A percentile compares a stretch with the other conserved stretches of the same genome.
Evolutionary conservation across 2,113 vertebrate species (phyloP).

Genomic region (Dolichotis patagonum): DNA sequence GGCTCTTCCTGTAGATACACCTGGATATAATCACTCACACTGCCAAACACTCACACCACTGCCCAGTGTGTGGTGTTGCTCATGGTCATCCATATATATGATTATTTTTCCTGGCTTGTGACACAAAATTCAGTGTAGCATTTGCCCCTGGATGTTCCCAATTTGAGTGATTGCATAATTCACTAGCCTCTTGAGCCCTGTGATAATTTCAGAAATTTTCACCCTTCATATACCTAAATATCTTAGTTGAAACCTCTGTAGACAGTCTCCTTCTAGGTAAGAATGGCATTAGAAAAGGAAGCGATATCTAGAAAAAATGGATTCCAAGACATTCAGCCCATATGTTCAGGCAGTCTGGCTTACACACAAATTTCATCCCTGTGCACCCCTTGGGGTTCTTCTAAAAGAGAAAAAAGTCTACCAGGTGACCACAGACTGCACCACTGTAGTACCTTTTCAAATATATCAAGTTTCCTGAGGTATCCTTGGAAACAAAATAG

Average conservation of each 20-base stretch:
- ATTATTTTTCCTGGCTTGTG: background rate
- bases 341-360: background rate
- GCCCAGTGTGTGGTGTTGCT: background rate
- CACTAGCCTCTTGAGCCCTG: background rate
- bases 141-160: background rate
- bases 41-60: background rate
- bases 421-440: background rate
- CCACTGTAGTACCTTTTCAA: background rate
- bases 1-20: background rate
- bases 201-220: background rate
- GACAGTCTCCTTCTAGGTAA: background rate
- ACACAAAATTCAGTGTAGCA: background rate
- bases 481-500: background rate
- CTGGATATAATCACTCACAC: background rate
- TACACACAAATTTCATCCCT: background rate
- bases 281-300: background rate
- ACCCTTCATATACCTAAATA: background rate
- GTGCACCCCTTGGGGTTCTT: background rate
- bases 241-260: background rate
- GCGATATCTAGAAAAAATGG: background rate
- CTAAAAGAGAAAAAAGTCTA: constrained; percentile 55
- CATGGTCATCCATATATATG: background rate
- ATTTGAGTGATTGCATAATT: background rate
- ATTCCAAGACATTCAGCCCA: background rate
- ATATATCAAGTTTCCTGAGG: background rate